A percentile compares a stretch with the other conserved stretches of the same genome.
phyloP scores from a whole-genome alignment of 1,140 invertebrate species.

The Copidosoma floridanum region DNA sequence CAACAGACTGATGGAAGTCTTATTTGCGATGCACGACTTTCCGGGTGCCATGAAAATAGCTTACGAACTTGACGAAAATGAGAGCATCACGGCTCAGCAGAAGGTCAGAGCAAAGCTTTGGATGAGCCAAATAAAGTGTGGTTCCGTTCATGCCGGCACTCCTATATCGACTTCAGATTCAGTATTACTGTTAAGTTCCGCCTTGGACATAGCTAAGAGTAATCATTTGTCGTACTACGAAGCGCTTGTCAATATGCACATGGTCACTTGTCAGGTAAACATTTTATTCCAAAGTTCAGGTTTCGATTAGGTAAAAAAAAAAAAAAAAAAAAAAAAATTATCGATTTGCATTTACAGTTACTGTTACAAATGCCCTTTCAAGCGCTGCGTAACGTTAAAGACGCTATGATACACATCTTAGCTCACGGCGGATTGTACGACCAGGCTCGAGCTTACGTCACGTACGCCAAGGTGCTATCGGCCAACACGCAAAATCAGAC shows the following conservation, averaged over 20 bases:
- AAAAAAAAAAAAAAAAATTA: not conserved
- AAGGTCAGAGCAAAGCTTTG: conserved; percentile 69
- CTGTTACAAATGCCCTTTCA: conserved; percentile 72
- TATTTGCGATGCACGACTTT: conserved; percentile 68
- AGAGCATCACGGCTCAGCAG: conserved; percentile 58
- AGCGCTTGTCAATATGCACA: conserved; percentile 72
- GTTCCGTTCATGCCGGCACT: conserved; percentile 55
- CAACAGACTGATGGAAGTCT: conserved; percentile 66
- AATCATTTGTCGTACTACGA: conserved; percentile 75
- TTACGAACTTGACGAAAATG: conserved; percentile 58
- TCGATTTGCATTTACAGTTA: conserved; percentile 56
- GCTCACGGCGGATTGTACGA: conserved; percentile 81
- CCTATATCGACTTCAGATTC: conserved; percentile 56
- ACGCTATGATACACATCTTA: conserved; percentile 69
- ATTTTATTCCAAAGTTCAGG: not conserved
- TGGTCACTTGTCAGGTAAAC: conserved; percentile 69
- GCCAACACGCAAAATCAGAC: conserved; percentile 58
- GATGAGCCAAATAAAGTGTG: conserved; percentile 69
- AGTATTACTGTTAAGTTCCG: conserved; percentile 67
- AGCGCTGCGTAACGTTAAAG: conserved; percentile 69
- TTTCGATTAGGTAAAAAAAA: not conserved
- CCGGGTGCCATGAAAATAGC: conserved; percentile 62
- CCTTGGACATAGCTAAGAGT: conserved; percentile 67
- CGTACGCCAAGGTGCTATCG: conserved; percentile 69
- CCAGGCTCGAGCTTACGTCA: conserved; percentile 65